Conservation (phyloP, 2,113 vertebrate genomes). For the Mesitornis unicolor region DNA sequence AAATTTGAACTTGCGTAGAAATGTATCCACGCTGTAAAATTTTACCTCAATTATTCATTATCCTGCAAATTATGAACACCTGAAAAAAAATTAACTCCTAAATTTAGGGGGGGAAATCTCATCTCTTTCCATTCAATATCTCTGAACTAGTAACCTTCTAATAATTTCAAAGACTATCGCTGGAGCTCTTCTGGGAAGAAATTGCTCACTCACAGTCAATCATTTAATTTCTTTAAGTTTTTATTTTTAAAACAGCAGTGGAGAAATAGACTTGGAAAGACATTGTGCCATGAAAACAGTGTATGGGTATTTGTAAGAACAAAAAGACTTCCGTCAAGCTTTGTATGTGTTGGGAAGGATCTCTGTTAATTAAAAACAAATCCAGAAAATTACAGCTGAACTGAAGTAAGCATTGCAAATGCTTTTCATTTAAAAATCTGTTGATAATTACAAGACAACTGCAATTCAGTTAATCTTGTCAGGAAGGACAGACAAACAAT, state of each 20-base stretch:
- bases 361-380: conserved; percentile 26
- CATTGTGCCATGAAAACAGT: background rate
- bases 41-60: background rate
- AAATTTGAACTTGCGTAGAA: background rate
- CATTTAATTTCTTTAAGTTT: background rate
- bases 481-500: background rate
- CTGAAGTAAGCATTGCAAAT: background rate
- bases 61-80: background rate
- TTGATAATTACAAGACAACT: background rate
- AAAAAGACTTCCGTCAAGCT: background rate
- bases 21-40: background rate
- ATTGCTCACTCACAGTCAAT: background rate
- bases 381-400: conserved; percentile 18
- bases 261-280: background rate
- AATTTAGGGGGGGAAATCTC: background rate
- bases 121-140: background rate
- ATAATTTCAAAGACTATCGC: background rate
- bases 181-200: background rate
- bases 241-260: background rate
- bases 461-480: background rate
- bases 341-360: background rate
- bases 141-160: background rate
- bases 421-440: conserved; percentile 14
- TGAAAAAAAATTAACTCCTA: background rate
- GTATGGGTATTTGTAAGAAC: background rate